Conservation (phyloP, 1,140 invertebrate species). For the Hetaerina americana region DNA sequence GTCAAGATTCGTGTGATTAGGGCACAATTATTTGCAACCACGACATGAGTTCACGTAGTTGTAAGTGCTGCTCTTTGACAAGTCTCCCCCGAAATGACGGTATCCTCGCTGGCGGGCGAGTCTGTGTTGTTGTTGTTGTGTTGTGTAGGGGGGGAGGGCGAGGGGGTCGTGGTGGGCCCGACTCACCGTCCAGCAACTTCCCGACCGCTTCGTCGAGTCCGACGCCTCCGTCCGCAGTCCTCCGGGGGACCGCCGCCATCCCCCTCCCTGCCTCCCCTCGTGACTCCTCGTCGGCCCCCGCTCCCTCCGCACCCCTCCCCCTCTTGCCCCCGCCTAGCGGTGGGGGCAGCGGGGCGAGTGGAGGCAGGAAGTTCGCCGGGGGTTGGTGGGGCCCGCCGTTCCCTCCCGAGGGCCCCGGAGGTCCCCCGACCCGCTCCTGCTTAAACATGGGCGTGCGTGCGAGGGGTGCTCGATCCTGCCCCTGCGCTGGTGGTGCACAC, state of each 20-base stretch:
- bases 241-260: constrained; percentile 23
- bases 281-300: not conserved
- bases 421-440: constrained; percentile 25
- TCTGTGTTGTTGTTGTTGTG: no score
- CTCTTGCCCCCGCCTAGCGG: constrained; percentile 25
- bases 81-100: no score
- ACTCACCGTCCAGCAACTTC: not conserved
- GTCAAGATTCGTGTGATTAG: no score
- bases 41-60: no score
- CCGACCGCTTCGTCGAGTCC: not conserved
- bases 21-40: no score
- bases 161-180: no score
- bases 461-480: no score
- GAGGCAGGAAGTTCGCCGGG: constrained; percentile 23
- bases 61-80: no score
- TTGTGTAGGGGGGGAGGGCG: no score
- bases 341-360: constrained; percentile 18
- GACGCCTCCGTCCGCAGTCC: constrained; percentile 25
- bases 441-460: not conserved
- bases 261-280: not conserved
- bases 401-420: constrained; percentile 22
- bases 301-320: constrained; percentile 1
- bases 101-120: no score
- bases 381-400: constrained; percentile 28
- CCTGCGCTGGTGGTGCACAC: no score